Conservation (phyloP, 2,113 vertebrate genomes). For the Sylvilagus bachmani region DNA sequence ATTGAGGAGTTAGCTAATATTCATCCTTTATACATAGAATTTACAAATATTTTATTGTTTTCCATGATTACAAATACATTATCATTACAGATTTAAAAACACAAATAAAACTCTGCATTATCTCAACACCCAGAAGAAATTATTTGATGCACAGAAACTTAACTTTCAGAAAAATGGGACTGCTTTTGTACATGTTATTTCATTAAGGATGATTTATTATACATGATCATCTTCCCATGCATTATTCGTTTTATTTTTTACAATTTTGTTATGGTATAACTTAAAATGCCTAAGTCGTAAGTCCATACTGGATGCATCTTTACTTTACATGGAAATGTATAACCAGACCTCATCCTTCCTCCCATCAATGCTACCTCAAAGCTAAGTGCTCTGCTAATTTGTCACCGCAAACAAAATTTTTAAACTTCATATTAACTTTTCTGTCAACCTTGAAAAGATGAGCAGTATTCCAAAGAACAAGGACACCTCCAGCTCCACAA, state of each 20-base stretch:
- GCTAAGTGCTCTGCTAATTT: background rate
- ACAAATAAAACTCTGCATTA: background rate
- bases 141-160: background rate
- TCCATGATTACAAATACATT: conserved; percentile 31
- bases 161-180: background rate
- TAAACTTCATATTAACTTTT: background rate
- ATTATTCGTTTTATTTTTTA: background rate
- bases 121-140: background rate
- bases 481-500: background rate
- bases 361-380: background rate
- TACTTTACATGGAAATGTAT: background rate
- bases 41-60: conserved; percentile 59
- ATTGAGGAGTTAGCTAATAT: background rate
- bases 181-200: background rate
- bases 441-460: background rate
- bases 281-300: background rate
- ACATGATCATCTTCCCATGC: background rate
- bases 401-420: background rate
- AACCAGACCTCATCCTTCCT: background rate
- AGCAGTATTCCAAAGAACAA: background rate
- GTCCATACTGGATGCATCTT: background rate
- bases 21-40: background rate
- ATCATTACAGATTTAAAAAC: background rate
- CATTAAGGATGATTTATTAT: background rate
- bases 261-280: background rate